These are phyloP conservation scores for Drepana arcuata DNA, from an alignment of 1,140 invertebrate species.

Conservation along the genomic window DNA sequence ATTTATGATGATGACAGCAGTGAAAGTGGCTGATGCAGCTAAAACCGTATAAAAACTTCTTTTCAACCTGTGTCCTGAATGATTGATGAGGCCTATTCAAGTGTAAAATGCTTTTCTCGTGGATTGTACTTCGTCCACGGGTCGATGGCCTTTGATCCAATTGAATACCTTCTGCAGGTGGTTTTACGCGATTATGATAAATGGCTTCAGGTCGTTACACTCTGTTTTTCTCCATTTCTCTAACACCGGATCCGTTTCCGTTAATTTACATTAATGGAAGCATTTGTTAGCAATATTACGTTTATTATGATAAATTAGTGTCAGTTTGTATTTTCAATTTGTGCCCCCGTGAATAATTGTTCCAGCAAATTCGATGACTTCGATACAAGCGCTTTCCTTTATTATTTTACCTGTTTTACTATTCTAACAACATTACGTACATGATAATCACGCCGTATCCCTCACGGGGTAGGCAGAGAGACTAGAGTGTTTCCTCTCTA, in stretches of 20 bases:
- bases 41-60: conserved; percentile 18
- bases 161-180: not conserved
- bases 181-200: conserved; percentile 10
- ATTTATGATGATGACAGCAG: conserved; percentile 39
- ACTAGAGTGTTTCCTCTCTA: too few species aligned
- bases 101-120: conserved; percentile 28
- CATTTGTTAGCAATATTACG: conserved; percentile 1
- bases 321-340: not conserved
- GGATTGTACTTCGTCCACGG: conserved; percentile 19
- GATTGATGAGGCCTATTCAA: conserved; percentile 45
- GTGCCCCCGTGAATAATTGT: not conserved
- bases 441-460: too few species aligned
- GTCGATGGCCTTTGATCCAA: conserved; percentile 10
- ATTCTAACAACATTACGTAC: too few species aligned
- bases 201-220: conserved; percentile 6
- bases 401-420: too few species aligned
- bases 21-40: conserved; percentile 43
- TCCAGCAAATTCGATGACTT: too few species aligned
- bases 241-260: conserved; percentile 4
- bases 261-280: conserved; percentile 4
- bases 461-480: too few species aligned
- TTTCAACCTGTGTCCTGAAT: conserved; percentile 27
- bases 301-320: not conserved
- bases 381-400: too few species aligned
- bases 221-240: not conserved